phyloP scores from a whole-genome alignment of 2,113 vertebrate species.

The Diadophis punctatus region DNA sequence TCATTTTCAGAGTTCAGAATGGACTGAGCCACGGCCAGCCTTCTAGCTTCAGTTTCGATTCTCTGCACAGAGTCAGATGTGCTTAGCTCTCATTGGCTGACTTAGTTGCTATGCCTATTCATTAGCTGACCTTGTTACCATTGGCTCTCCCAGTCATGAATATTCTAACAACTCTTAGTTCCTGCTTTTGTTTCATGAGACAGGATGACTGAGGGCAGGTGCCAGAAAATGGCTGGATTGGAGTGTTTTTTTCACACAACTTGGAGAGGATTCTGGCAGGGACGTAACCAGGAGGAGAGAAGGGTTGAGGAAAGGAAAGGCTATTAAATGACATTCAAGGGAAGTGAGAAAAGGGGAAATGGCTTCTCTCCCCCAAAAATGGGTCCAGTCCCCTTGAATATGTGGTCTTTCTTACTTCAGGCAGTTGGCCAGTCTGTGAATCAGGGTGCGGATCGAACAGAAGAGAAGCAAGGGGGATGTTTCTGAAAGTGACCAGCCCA shows the following conservation, averaged over 20 bases:
- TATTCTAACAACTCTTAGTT: too few species aligned
- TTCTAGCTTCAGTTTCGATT: too few species aligned
- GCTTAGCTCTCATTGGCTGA: too few species aligned
- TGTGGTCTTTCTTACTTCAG: background rate
- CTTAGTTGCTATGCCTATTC: too few species aligned
- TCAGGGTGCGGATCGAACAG: background rate
- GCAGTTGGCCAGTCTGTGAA: background rate
- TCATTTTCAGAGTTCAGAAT: too few species aligned
- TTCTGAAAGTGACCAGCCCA: background rate
- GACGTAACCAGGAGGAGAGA: background rate
- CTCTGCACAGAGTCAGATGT: too few species aligned
- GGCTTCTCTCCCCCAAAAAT: rapidly evolving
- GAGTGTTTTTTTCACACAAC: background rate
- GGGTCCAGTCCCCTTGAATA: background rate
- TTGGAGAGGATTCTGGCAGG: background rate
- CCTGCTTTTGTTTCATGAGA: background rate
- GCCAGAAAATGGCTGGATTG: background rate
- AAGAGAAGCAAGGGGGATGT: background rate
- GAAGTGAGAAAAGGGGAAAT: background rate
- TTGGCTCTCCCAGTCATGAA: too few species aligned
- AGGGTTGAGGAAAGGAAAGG: background rate
- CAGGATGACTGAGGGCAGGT: background rate
- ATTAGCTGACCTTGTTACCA: too few species aligned
- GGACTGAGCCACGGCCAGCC: too few species aligned
- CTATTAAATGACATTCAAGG: too few species aligned